phyloP scores from a whole-genome alignment of 2,888 invertebrate genomes.

The Acleris sparsana region DNA sequence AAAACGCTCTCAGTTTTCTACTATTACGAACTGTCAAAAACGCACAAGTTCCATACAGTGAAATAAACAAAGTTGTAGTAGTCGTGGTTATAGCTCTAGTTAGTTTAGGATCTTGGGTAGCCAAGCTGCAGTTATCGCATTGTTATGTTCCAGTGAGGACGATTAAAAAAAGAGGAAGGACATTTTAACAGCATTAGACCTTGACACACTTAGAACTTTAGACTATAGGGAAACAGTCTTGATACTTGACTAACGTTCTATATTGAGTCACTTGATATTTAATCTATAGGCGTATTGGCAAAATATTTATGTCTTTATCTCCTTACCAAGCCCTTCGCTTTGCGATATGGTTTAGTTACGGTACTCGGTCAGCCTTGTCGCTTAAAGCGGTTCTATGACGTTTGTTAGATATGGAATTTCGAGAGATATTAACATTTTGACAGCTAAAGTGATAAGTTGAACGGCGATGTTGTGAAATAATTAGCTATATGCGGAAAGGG shows the following conservation, averaged over 20 bases:
- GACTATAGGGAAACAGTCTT: too few species aligned
- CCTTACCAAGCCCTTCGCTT: slow-evolving; percentile 5
- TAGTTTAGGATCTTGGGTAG: too few species aligned
- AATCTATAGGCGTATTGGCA: neutral
- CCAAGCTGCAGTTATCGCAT: too few species aligned
- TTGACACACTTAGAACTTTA: too few species aligned
- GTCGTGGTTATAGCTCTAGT: too few species aligned
- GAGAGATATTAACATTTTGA: slow-evolving; percentile 25
- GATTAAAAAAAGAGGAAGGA: too few species aligned
- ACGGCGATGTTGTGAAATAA: slow-evolving; percentile 12
- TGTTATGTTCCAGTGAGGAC: too few species aligned
- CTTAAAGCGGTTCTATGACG: slow-evolving; percentile 22
- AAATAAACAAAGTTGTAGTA: too few species aligned
- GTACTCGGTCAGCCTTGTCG: slow-evolving; percentile 27
- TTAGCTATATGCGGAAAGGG: neutral
- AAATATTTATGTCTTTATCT: slow-evolving; percentile 3
- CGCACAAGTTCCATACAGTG: too few species aligned
- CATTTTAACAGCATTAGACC: too few species aligned
- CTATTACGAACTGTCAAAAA: too few species aligned
- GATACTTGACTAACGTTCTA: neutral
- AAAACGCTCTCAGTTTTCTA: too few species aligned
- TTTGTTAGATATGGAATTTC: slow-evolving; percentile 30
- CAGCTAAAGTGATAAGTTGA: slow-evolving; percentile 20
- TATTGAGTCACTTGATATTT: neutral
- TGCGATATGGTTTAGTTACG: neutral